Evolutionary conservation across 2,113 vertebrate genomes (phyloP).

Genomic region (Physeter macrocephalus): DNA sequence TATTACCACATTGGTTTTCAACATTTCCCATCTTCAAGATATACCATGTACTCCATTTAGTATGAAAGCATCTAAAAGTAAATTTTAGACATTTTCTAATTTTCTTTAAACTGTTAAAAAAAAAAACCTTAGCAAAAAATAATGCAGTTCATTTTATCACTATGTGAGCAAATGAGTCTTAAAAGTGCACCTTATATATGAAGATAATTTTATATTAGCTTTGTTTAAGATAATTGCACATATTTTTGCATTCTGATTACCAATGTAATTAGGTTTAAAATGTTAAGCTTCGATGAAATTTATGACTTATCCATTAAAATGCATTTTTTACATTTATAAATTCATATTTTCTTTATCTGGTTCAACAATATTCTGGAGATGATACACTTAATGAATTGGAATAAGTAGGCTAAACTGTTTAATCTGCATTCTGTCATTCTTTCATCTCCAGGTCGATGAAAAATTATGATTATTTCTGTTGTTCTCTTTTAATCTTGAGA

Average conservation of each 20-base stretch:
- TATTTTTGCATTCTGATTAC: neutral
- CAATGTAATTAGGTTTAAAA: neutral
- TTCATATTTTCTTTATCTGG: neutral
- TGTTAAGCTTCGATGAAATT: neutral
- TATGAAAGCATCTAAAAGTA: neutral
- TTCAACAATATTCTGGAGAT: neutral
- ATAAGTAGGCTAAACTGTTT: neutral
- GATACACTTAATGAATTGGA: neutral
- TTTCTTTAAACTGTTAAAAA: neutral
- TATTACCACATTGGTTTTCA: neutral
- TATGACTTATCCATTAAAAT: neutral
- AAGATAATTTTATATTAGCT: neutral
- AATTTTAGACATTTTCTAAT: neutral
- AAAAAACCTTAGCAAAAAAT: neutral
- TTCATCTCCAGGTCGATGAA: neutral
- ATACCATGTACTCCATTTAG: neutral
- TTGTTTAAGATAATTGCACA: neutral
- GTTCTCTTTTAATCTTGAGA: neutral
- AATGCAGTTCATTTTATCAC: neutral
- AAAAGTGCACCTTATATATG: neutral
- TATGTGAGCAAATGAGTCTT: neutral
- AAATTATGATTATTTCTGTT: neutral
- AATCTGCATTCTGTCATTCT: neutral
- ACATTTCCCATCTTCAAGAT: neutral
- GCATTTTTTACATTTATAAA: neutral